phyloP scores from a whole-genome alignment of 2,888 invertebrate genomes.

The Quadroppia sp. region DNA sequence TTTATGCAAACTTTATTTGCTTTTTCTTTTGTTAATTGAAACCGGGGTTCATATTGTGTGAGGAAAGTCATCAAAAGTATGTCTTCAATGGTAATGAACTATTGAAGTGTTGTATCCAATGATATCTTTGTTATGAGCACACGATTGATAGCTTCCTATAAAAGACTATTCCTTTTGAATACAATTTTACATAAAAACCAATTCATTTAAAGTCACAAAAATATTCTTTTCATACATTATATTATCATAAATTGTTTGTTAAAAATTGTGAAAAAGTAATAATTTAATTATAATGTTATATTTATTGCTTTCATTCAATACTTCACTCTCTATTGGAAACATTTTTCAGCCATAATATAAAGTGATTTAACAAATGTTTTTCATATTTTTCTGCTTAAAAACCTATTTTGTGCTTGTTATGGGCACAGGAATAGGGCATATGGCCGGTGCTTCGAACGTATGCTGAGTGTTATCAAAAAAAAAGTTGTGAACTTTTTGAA shows the following conservation, averaged over 20 bases:
- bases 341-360: neutral
- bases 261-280: neutral
- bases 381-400: neutral
- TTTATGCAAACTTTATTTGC: slow-evolving; percentile 36
- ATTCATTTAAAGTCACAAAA: slow-evolving; percentile 1
- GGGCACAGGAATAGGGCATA: too few species aligned
- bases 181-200: neutral
- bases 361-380: neutral
- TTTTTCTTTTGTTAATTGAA: slow-evolving; percentile 28
- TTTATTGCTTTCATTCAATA: neutral
- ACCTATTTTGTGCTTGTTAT: neutral
- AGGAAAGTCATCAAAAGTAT: slow-evolving; percentile 15
- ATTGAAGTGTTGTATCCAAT: neutral
- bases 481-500: neutral
- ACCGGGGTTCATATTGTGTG: neutral
- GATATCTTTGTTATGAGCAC: neutral
- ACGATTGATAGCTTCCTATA: slow-evolving; percentile 1
- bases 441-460: neutral
- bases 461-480: neutral
- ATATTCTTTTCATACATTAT: neutral
- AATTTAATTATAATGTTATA: neutral
- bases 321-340: neutral
- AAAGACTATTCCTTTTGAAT: neutral
- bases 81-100: slow-evolving; percentile 8
- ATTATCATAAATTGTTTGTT: neutral